Conservation (phyloP, 2,888 invertebrate species). For the Zaprionus lineosus region DNA sequence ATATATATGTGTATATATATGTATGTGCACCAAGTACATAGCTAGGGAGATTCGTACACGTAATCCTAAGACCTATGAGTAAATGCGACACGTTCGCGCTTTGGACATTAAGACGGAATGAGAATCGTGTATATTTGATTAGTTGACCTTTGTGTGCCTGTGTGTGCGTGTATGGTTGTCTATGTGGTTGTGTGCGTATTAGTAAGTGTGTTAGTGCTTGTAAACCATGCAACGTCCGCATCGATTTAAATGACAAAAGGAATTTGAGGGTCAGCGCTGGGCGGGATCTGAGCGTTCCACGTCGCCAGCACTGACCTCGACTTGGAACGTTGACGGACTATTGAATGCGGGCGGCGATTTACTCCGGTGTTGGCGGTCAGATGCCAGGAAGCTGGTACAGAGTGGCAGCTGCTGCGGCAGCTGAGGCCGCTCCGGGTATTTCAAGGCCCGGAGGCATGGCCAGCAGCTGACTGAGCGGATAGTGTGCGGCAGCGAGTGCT, state of each 20-base stretch:
- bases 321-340: slow-evolving; percentile 9
- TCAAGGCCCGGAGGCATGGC: slow-evolving; percentile 88
- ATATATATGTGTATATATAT: slow-evolving; percentile 15
- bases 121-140: slow-evolving; percentile 37
- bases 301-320: no score
- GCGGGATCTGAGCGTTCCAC: no score
- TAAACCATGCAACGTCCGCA: no score
- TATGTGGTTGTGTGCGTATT: background rate
- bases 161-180: slow-evolving; percentile 9
- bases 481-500: slow-evolving; percentile 83
- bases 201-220: background rate
- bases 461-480: slow-evolving; percentile 88
- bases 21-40: slow-evolving; percentile 45
- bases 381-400: slow-evolving; percentile 89
- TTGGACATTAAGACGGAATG: slow-evolving; percentile 74
- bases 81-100: slow-evolving; percentile 50
- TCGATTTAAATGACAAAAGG: no score
- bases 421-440: slow-evolving; percentile 82
- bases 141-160: slow-evolving; percentile 15
- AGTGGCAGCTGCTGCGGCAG: slow-evolving; percentile 83
- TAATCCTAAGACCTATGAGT: slow-evolving; percentile 66
- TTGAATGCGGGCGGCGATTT: slow-evolving; percentile 19
- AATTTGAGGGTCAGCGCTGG: no score
- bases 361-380: slow-evolving; percentile 84
- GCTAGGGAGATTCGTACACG: slow-evolving; percentile 56